These are phyloP conservation scores for Hyalella azteca DNA, from an alignment of 2,888 invertebrate genomes.

Conservation along the genomic window DNA sequence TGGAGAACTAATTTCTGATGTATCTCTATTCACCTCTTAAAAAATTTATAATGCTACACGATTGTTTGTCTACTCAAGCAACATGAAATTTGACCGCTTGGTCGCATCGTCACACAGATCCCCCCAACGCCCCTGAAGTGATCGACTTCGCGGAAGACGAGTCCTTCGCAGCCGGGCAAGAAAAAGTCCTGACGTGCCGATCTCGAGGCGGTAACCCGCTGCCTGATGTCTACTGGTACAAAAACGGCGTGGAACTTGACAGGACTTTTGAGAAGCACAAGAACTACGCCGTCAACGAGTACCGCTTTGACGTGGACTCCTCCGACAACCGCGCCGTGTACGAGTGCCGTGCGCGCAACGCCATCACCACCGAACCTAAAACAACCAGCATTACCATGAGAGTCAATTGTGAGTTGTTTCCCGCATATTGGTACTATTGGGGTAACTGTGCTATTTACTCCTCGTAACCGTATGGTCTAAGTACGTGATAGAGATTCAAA, in stretches of 20 bases:
- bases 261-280: conserved; percentile 62
- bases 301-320: conserved; percentile 49
- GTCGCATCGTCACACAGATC: conserved; percentile 71
- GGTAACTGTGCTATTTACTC: no score
- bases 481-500: no score
- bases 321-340: conserved; percentile 57
- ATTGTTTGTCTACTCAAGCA: not conserved
- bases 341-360: conserved; percentile 66
- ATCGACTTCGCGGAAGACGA: conserved; percentile 90
- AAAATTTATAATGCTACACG: not conserved
- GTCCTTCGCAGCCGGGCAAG: conserved; percentile 84
- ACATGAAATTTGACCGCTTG: no score
- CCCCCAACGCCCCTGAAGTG: conserved; percentile 89
- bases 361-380: conserved; percentile 84
- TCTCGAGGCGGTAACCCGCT: conserved; percentile 96
- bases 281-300: conserved; percentile 51
- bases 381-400: conserved; percentile 84
- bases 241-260: conserved; percentile 85
- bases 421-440: no score
- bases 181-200: conserved; percentile 84
- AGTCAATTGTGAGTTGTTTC: conserved; percentile 86
- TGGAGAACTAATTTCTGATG: no score
- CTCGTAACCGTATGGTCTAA: no score
- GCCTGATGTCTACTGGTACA: conserved; percentile 93
- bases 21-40: no score